phyloP scores from a whole-genome alignment of 2,113 vertebrate species.

The Eleginops maclovinus region DNA sequence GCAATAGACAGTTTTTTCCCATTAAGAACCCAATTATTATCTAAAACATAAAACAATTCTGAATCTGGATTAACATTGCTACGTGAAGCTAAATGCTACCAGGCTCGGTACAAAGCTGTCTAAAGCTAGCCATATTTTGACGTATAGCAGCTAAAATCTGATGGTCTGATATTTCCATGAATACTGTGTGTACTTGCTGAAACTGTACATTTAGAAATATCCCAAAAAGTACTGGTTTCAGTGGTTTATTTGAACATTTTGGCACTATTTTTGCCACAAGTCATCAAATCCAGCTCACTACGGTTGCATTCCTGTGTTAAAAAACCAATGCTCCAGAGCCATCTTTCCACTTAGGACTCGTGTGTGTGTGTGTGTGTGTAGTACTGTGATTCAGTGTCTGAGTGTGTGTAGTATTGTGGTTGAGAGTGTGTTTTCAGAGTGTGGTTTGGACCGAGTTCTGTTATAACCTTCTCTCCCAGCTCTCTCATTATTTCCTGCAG shows the following conservation, averaged over 20 bases:
- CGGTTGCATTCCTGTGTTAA: neutral
- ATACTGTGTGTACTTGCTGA: neutral
- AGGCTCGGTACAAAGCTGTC: neutral
- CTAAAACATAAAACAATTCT: too few relatives aligned
- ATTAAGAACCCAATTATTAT: too few relatives aligned
- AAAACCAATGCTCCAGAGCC: neutral
- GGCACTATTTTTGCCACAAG: neutral
- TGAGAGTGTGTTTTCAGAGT: conserved; percentile 8
- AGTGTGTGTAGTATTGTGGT: neutral
- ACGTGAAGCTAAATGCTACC: neutral
- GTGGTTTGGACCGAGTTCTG: conserved; percentile 29
- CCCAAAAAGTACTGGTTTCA: neutral
- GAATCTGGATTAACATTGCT: too few relatives aligned
- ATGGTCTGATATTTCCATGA: neutral
- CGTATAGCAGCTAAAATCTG: neutral
- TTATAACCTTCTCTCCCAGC: conserved; percentile 24
- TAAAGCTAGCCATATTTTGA: neutral
- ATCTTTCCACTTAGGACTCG: neutral
- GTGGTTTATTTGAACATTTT: neutral
- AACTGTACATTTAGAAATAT: too few relatives aligned
- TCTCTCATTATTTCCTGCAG: conserved; percentile 44
- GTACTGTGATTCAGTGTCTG: neutral
- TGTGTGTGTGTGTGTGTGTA: conserved; percentile 15
- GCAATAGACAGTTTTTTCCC: too few relatives aligned
- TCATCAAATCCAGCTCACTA: neutral